Evolutionary conservation across 2,888 invertebrate species (phyloP), one percentile per base, ranked within the genome.

Genomic region (Hoplodrina ambigua): DNA sequence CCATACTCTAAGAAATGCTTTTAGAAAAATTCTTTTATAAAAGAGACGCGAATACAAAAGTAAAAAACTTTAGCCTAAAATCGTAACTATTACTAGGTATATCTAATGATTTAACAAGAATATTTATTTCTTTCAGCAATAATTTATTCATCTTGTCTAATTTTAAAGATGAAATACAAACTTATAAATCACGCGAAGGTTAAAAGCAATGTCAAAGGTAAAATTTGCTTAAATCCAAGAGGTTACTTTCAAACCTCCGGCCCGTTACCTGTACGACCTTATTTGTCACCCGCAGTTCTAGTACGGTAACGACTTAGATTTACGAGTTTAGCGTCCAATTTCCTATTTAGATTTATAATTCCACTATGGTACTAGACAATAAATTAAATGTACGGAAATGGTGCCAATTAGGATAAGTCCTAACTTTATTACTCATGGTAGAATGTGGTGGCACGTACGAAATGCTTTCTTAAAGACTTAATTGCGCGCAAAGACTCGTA

Each of bases 191-290:
- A 65, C 44, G 57, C 61, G 72, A 74, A 83, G 80, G 81, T 75
- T 71, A 78, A 74, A 76, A 70, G 72, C 66, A 77, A 77, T 58
- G 55, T 56, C 67, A 67, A 52, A 77, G 74, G 55, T 75, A 80
- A 80, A 72, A 64, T 70, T 79, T 58, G 71, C 71, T 59, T 59
- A 69, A 64, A 57, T 57, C 58, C 71, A 69, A 76, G 72, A 71
- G 74, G 69, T 81, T 77, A 61, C 75, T 75, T 75, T 69, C 72
- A 63, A 73, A 62, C 69, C 78, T 70, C 53, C 41, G 69, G 80
- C 68, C 79, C 79, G 82, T 86, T 87, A 82, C 78, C 77, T 81
- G 56, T 60, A 67, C 76, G 87, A 87, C 89, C 88, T 88, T 85
- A 87, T 82, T 85, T 81, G 85, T 80, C 81, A 82, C 81, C 81